Evolutionary conservation across 2,797 vertebrate genomes (phyloP), one percentile per base, ranked within the genome.

Genomic region (Sebastes diploproa): DNA sequence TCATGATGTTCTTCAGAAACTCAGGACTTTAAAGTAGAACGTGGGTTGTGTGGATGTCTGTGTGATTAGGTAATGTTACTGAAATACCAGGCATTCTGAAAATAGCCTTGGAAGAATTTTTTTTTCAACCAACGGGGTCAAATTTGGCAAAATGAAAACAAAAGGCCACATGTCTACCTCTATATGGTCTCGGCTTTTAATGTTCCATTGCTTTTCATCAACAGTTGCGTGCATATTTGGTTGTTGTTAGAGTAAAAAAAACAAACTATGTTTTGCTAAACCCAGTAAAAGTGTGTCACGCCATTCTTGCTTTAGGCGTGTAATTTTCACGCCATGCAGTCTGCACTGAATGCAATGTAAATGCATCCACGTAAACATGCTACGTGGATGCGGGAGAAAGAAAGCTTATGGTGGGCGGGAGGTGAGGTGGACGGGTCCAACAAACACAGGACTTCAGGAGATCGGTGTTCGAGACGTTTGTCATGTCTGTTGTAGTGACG

Each of bases 1-100:
- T 77, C 54, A 76, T 75, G 73, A 71, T 79, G 68, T 73, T 75
- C 68, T 83, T 88, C 25, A 66, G 36, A 72, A 72, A 71, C 55
- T 55, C 2, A 1, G 46, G 65, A 69, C 38, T 42, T 20, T 77
- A 56, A 79, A 80, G 71, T 66, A 72, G 30, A 20, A 10, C 56
- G 72, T 29, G 30, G n/a, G 11, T 58, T 81, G 69, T 72, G 64
- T 75, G 67, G 66, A 76, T 60, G 72, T 73, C 75, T 88, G n/a
- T 46, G 38, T 22, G 52, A 75, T 81, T 34, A 81, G 34, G 66
- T 85, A 22, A 81, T 75, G 29, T 30, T 62, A 23, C 25, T 66
- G 25, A 80, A 82, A 74, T 73, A 77, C 62, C 46, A 72, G n/a
- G 34, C 54, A 71, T 75, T 66, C 42, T 65, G 10, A 75, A 77